Conservation (phyloP, 1,140 invertebrate genomes). For the Trichogramma pretiosum region DNA sequence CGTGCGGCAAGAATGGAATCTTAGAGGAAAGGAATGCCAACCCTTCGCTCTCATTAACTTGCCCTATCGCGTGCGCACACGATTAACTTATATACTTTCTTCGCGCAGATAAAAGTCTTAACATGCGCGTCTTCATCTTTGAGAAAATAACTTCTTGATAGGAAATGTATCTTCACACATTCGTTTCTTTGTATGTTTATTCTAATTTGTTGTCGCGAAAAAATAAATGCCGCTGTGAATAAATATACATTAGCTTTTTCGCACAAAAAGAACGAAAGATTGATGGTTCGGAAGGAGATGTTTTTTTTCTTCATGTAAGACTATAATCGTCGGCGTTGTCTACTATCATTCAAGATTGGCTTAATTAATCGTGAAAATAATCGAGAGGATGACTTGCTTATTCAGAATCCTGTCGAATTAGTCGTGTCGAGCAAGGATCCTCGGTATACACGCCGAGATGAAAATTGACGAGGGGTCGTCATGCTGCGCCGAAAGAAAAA, state of each 20-base stretch:
- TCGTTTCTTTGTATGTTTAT: too few species aligned
- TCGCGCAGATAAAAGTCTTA: too few species aligned
- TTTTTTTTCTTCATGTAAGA: constrained; percentile 5
- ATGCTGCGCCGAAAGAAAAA: constrained; percentile 9
- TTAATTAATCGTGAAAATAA: constrained; percentile 21
- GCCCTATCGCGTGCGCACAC: constrained; percentile 11
- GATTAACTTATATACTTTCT: too few species aligned
- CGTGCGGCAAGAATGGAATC: constrained; percentile 27
- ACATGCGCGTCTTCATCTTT: too few species aligned
- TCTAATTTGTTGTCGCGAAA: too few species aligned
- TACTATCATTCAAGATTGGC: constrained; percentile 14
- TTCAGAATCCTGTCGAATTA: constrained; percentile 21
- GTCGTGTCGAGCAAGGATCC: constrained; percentile 10
- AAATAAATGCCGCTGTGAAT: too few species aligned
- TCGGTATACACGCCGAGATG: constrained; percentile 9
- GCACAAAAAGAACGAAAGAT: too few species aligned
- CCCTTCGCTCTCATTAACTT: constrained; percentile 45
- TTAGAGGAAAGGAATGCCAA: constrained; percentile 43
- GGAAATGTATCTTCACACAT: too few species aligned
- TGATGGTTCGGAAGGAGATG: constrained; percentile 9
- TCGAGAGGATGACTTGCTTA: constrained; percentile 20
- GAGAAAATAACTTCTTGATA: too few species aligned
- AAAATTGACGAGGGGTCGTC: constrained; percentile 19
- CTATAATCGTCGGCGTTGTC: constrained; percentile 16
- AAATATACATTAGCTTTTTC: too few species aligned